These are phyloP conservation scores for Neogobius melanostomus DNA, from an alignment of 2,113 vertebrate genomes.

Conservation along the genomic window DNA sequence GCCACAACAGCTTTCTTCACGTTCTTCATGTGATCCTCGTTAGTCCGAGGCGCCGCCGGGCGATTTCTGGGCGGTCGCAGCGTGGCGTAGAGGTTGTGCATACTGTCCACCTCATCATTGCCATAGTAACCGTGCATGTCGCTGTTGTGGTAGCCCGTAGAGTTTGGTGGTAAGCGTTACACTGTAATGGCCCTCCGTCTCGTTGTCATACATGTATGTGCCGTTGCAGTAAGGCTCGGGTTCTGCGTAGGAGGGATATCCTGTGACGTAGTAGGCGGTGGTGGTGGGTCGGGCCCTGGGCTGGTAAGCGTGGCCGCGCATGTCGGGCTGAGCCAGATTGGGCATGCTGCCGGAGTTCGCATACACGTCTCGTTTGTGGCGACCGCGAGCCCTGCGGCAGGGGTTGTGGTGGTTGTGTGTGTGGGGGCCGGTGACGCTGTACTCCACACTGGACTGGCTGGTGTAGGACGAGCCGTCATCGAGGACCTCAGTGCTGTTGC, in stretches of 20 bases:
- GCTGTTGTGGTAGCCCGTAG: slow-evolving; percentile 73
- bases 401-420: slow-evolving; percentile 82
- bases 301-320: slow-evolving; percentile 74
- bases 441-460: slow-evolving; percentile 93
- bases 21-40: slow-evolving; percentile 83
- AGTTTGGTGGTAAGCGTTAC: slow-evolving; percentile 78
- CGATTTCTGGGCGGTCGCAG: slow-evolving; percentile 85
- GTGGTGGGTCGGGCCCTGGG: slow-evolving; percentile 77
- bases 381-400: slow-evolving; percentile 79
- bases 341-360: slow-evolving; percentile 94
- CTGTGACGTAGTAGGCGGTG: slow-evolving; percentile 85
- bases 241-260: slow-evolving; percentile 79
- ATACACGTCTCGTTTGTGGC: slow-evolving; percentile 83
- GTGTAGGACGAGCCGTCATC: slow-evolving; percentile 96
- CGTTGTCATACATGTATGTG: slow-evolving; percentile 84
- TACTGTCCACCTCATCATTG: slow-evolving; percentile 79
- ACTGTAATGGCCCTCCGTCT: slow-evolving; percentile 90
- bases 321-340: slow-evolving; percentile 87
- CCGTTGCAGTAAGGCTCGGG: slow-evolving; percentile 77
- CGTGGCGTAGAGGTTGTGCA: slow-evolving; percentile 88
- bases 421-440: slow-evolving; percentile 73
- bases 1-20: slow-evolving; percentile 91
- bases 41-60: slow-evolving; percentile 61
- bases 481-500: slow-evolving; percentile 93
- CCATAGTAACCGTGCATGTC: slow-evolving; percentile 79